Percentiles rank a stretch among this genome's conserved stretches.
Conservation (phyloP, 2,888 invertebrate genomes). For the Colostygia pectinataria region DNA sequence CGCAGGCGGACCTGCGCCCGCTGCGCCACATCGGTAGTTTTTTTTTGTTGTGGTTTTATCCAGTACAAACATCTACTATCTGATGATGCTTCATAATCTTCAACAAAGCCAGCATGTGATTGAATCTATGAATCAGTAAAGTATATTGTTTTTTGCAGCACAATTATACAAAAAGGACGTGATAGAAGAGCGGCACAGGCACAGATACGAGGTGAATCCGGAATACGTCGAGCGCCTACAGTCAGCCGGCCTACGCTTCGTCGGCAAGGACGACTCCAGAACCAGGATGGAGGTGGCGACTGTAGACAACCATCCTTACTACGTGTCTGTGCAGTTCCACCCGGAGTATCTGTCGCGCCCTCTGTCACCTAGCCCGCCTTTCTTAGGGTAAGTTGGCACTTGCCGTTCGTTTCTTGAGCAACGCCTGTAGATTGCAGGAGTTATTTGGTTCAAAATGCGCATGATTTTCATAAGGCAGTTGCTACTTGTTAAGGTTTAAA, state of each 20-base stretch:
- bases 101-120: too few species aligned
- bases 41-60: too few species aligned
- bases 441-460: too few species aligned
- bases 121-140: background rate
- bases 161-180: slow-evolving; percentile 89
- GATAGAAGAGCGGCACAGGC: slow-evolving; percentile 97
- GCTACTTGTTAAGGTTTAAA: too few species aligned
- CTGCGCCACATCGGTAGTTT: too few species aligned
- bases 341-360: slow-evolving; percentile 98
- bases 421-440: too few species aligned
- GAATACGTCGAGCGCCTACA: slow-evolving; percentile 90
- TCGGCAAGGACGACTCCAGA: slow-evolving; percentile 91
- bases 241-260: slow-evolving; percentile 93
- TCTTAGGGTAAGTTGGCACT: slow-evolving; percentile 88
- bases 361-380: slow-evolving; percentile 96
- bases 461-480: too few species aligned
- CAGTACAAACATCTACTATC: too few species aligned
- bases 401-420: too few species aligned
- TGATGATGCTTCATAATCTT: too few species aligned
- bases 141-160: slow-evolving; percentile 63
- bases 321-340: slow-evolving; percentile 98
- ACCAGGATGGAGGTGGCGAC: slow-evolving; percentile 97
- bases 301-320: slow-evolving; percentile 94
- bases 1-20: too few species aligned
- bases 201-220: slow-evolving; percentile 98